These are phyloP conservation scores for Neoascia interrupta DNA, from an alignment of 2,888 invertebrate genomes.

Conservation along the genomic window DNA sequence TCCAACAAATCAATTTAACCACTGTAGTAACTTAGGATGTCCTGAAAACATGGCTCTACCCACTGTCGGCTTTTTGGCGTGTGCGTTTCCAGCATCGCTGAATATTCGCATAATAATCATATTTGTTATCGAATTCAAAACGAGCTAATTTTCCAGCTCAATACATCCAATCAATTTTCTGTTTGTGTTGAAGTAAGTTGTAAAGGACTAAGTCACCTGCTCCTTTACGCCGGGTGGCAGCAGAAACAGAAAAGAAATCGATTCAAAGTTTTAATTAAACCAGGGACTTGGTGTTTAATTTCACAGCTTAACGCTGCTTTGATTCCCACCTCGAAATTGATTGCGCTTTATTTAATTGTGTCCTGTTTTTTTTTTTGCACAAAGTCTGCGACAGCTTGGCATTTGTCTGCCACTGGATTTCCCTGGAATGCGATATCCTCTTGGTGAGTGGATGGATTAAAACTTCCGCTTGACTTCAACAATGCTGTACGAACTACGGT, in stretches of 20 bases:
- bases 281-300: constrained; percentile 7
- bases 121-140: constrained; percentile 12
- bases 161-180: constrained; percentile 33
- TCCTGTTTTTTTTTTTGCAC: no score
- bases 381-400: no score
- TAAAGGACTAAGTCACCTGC: neutral
- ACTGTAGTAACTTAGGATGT: no score
- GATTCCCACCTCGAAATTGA: constrained; percentile 21
- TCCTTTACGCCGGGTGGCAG: neutral
- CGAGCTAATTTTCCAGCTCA: constrained; percentile 39
- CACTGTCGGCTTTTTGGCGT: no score
- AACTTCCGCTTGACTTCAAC: no score
- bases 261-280: constrained; percentile 56
- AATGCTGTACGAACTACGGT: no score
- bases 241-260: constrained; percentile 12
- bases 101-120: constrained; percentile 11
- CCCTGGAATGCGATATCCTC: neutral
- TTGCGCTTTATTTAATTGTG: constrained; percentile 34
- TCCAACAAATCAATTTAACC: no score
- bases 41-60: no score
- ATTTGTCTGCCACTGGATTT: neutral
- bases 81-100: neutral
- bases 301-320: constrained; percentile 40
- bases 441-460: neutral
- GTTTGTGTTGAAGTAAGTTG: neutral